These are phyloP conservation scores for Gasterosteus nipponicus DNA, from an alignment of 2,113 vertebrate genomes.

Conservation along the genomic window DNA sequence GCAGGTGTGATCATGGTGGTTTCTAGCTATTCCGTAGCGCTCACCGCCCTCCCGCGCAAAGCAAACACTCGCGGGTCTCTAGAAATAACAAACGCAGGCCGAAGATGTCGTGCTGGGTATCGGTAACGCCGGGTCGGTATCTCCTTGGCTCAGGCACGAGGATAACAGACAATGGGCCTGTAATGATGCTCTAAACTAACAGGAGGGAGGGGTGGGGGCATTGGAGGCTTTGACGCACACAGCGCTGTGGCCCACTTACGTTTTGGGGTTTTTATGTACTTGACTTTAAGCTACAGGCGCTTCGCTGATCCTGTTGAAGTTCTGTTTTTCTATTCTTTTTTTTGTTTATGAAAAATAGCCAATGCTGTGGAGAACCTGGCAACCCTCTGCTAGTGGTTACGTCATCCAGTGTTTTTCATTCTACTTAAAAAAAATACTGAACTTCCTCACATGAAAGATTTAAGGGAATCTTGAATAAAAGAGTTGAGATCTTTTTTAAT, in stretches of 20 bases:
- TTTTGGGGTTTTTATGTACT: constrained; percentile 33
- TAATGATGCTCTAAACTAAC: constrained; percentile 51
- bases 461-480: constrained; percentile 5
- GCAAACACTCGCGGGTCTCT: constrained; percentile 40
- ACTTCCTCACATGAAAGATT: not conserved
- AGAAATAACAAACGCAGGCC: constrained; percentile 47
- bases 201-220: not conserved
- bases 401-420: not conserved
- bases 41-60: constrained; percentile 32
- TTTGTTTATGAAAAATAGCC: not conserved
- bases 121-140: constrained; percentile 24
- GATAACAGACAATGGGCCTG: constrained; percentile 22
- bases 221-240: constrained; percentile 36
- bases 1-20: constrained; percentile 55
- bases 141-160: constrained; percentile 25
- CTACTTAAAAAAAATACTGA: constrained; percentile 15
- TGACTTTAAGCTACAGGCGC: constrained; percentile 6
- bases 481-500: constrained; percentile 7
- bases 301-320: constrained; percentile 22
- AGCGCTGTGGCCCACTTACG: constrained; percentile 18
- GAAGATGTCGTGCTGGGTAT: constrained; percentile 48
- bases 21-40: constrained; percentile 40
- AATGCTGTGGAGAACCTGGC: not conserved
- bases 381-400: not conserved
- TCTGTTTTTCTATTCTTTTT: constrained; percentile 17